These are phyloP conservation scores for Meleagris gallopavo DNA, from an alignment of 2,113 vertebrate genomes.

Conservation along the genomic window DNA sequence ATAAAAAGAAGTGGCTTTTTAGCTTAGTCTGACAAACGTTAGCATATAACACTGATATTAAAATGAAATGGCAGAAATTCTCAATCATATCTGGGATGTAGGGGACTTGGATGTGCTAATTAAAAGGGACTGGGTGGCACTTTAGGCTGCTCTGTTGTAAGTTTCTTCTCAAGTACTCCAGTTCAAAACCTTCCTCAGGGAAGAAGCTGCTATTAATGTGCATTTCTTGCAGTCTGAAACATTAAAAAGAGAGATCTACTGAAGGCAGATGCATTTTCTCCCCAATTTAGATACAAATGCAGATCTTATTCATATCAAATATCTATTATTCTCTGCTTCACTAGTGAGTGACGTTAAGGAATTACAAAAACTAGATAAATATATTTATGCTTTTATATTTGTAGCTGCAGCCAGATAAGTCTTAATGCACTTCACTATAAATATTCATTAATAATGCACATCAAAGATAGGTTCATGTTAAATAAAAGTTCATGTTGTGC, in stretches of 20 bases:
- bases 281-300: constrained; percentile 46
- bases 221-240: constrained; percentile 67
- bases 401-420: not conserved
- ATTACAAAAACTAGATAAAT: constrained; percentile 35
- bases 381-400: not conserved
- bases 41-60: constrained; percentile 80
- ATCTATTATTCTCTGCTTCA: constrained; percentile 7
- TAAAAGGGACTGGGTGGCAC: constrained; percentile 78
- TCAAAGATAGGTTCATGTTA: constrained; percentile 12
- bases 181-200: constrained; percentile 65
- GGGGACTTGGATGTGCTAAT: constrained; percentile 75
- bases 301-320: constrained; percentile 45
- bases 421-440: constrained; percentile 3
- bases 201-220: constrained; percentile 68
- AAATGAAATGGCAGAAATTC: constrained; percentile 79
- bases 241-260: constrained; percentile 45
- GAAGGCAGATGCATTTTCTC: constrained; percentile 59
- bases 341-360: not conserved
- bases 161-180: constrained; percentile 58
- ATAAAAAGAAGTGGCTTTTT: constrained; percentile 84
- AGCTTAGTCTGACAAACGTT: constrained; percentile 84
- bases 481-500: not conserved
- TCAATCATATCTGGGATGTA: constrained; percentile 72
- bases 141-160: constrained; percentile 47
- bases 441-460: constrained; percentile 37